These are phyloP conservation scores for Takifugu ocellatus DNA, from an alignment of 2,797 vertebrate genomes.

Conservation along the genomic window DNA sequence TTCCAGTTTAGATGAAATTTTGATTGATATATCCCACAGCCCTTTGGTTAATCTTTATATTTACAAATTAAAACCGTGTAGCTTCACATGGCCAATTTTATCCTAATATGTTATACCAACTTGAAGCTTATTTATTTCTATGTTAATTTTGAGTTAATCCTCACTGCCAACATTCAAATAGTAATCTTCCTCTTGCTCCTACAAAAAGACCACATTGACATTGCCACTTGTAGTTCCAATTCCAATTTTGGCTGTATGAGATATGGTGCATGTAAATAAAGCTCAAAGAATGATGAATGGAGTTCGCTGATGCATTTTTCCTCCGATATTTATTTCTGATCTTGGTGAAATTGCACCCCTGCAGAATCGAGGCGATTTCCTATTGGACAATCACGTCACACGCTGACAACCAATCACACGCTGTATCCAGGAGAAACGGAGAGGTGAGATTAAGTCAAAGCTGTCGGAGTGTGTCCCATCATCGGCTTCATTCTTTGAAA, in stretches of 20 bases:
- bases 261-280: conserved; percentile 99
- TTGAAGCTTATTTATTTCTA: conserved; percentile 5
- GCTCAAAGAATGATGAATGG: conserved; percentile 81
- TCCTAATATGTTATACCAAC: conserved; percentile 8
- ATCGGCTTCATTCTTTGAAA: neutral
- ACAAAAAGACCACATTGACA: conserved; percentile 76
- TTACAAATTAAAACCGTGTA: conserved; percentile 3
- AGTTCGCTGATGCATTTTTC: neutral
- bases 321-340: conserved; percentile 25
- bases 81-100: conserved; percentile 4
- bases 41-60: neutral
- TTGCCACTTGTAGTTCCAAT: conserved; percentile 86
- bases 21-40: neutral
- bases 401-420: conserved; percentile 61
- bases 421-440: conserved; percentile 72
- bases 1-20: neutral
- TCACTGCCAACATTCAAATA: conserved; percentile 52
- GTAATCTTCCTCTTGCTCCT: conserved; percentile 54
- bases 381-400: conserved; percentile 56
- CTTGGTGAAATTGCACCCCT: conserved; percentile 39
- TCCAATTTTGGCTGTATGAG: conserved; percentile 89
- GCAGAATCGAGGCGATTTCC: conserved; percentile 47
- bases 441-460: conserved; percentile 8
- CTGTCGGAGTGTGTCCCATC: no score
- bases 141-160: conserved; percentile 20